Base-by-base conservation (phyloP, 2,888 invertebrate species). In the Creontiades dilutus region DNA sequence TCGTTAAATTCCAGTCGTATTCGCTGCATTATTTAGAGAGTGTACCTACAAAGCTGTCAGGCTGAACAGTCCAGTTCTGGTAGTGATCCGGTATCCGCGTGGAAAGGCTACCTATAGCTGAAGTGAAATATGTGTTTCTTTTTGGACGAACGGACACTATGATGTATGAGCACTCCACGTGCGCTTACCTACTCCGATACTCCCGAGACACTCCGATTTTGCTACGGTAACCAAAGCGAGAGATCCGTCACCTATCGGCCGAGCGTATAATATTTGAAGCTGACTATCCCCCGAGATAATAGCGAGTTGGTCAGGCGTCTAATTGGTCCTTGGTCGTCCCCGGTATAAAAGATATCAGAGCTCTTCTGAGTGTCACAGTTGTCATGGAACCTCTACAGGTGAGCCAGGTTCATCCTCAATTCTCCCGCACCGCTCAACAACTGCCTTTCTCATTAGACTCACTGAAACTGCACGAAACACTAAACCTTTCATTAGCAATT, bases 321-420 rank as follows among this genome's bases (percentile, higher is more conserved):
- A 82, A 82, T 82, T 52, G 82, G 82, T 82, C 82, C 82, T 82
- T 82, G 82, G 52, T 82, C 48, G 48, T 3, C 13, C 3, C 14
- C 82, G 52, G 52, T 82, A 82, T 82, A 82, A 82, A 82, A 82
- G 52, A 48, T 82, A 47, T 52, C 48, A 82, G 47, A 82, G 52
- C 82, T 48, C 55, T 48, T 23, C 82, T 48, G 19, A 23, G 52
- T 27, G 82, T 19, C 82, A 52, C 52, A 52, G 82, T 82, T 19
- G 55, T 52, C 82, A 82, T 82, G 82, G 47, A 19, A 14, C 52
- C 82, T 12, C 16, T 16, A 14, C 48, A 82, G 82, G 82, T 82
- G 52, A 82, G 82, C 14, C 48, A 16, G 27, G 76, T 27, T 37
- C 37, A 37, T 37, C 37, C 37, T 37, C 76, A 57, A 2, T n/a